Base-by-base conservation (phyloP, 2,113 vertebrate species). In the Neoarius graeffei region DNA sequence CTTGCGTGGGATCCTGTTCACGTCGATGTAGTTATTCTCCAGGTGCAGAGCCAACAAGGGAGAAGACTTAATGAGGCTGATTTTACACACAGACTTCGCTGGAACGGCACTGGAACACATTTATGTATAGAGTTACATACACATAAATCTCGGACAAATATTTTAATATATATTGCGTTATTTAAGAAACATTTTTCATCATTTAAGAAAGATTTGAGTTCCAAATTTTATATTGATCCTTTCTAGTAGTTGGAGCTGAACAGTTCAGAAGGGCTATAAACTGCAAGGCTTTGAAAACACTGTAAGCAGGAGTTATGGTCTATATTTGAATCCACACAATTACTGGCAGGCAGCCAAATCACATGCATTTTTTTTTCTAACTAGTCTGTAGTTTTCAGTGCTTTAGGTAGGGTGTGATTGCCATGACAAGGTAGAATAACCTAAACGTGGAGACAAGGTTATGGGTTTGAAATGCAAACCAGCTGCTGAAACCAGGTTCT, bases 41-140 rank as follows among this genome's bases (percentile, higher is more conserved):
- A 97, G 93, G 90, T 95, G 95, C 20, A 95, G 90, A 1, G 94
- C 93, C 86, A 94, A 86, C 92, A 97, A 92, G 3, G 88, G 93
- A 60, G 96, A 97, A 57, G 93, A 87, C 74, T 92, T 94, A 9
- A 92, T 87, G 82, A 94, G 93, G 19, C 69, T 83, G 0, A 93
- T 95, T 89, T 96, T 96, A 89, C 96, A 97, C 87, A 97, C 91
- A 19, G 93, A 96, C 93, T 96, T 96, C 87, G 92, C 89, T 25
- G 92, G 94, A 88, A 97, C 77, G 1, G 92, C 87, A 91, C 96
- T 97, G 91, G 7, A 92, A 88, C 13, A 84, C 59, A 88, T 35
- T 56, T 23, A 87, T 88, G 9, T 20, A 62, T 9, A 73, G 25
- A n/a, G 79, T 27, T 35, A 60, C 14, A 74, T 52, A 25, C 48